Conservation (phyloP, 2,888 invertebrate species). For the Allophyes oxyacanthae region DNA sequence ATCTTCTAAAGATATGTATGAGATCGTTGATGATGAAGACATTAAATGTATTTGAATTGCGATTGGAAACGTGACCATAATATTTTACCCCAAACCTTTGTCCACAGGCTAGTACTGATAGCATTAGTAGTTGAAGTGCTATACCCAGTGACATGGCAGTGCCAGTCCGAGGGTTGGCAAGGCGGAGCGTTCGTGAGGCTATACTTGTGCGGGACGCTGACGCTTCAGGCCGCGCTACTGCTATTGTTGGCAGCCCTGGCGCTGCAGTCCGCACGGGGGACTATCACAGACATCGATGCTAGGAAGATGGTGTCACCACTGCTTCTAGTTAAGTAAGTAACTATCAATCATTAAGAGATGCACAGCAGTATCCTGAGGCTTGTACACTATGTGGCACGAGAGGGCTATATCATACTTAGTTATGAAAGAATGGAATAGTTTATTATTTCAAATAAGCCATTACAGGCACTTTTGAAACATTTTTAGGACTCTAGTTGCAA, state of each 20-base stretch:
- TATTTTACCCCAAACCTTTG: slow-evolving; percentile 28
- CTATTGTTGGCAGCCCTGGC: slow-evolving; percentile 91
- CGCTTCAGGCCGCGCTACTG: slow-evolving; percentile 90
- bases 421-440: no score
- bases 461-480: no score
- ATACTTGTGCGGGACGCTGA: slow-evolving; percentile 92
- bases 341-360: no score
- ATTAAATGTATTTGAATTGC: no score
- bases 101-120: slow-evolving; percentile 91
- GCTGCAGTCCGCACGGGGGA: slow-evolving; percentile 93
- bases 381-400: no score
- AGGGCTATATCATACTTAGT: no score
- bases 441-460: no score
- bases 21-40: no score
- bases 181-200: slow-evolving; percentile 93
- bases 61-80: no score
- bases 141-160: slow-evolving; percentile 92
- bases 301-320: slow-evolving; percentile 92
- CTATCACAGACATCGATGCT: slow-evolving; percentile 93
- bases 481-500: no score
- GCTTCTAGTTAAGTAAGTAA: slow-evolving; percentile 91
- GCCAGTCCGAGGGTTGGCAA: slow-evolving; percentile 91
- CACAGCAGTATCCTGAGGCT: no score
- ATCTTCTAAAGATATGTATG: no score
- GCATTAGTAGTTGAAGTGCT: slow-evolving; percentile 91